These are phyloP conservation scores for Bombus fervidus DNA, from an alignment of 1,140 invertebrate species.

Conservation along the genomic window DNA sequence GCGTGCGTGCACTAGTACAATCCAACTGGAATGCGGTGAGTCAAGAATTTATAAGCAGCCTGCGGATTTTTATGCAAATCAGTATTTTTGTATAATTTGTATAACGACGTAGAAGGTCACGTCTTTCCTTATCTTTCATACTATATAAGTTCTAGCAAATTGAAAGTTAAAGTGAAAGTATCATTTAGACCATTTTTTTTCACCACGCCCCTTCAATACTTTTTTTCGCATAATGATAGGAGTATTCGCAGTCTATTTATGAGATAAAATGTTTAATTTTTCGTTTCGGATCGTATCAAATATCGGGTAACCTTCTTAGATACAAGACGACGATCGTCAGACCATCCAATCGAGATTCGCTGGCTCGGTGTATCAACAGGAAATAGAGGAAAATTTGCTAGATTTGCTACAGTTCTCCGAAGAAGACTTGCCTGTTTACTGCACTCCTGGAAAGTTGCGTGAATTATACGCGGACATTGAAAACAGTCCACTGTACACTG, in stretches of 20 bases:
- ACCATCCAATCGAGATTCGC: constrained; percentile 49
- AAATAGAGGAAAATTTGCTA: constrained; percentile 60
- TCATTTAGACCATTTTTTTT: no score
- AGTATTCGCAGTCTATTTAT: no score
- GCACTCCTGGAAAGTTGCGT: constrained; percentile 45
- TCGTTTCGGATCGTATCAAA: no score
- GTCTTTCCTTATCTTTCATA: not conserved
- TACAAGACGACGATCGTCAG: constrained; percentile 49
- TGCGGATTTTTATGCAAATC: not conserved
- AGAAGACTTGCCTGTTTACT: constrained; percentile 65
- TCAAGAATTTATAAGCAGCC: not conserved
- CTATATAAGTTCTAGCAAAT: not conserved
- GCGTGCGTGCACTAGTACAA: constrained; percentile 34
- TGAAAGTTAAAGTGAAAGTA: not conserved
- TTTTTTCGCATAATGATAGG: no score
- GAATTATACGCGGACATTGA: constrained; percentile 55
- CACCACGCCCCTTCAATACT: no score
- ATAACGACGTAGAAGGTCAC: not conserved
- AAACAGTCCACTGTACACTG: constrained; percentile 54
- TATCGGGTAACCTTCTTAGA: constrained; percentile 4
- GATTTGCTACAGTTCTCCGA: constrained; percentile 64
- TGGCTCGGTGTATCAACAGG: constrained; percentile 59
- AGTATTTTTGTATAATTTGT: not conserved
- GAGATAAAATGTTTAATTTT: not conserved
- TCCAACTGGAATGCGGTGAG: constrained; percentile 57